Conservation (phyloP, 2,113 vertebrate species). For the Microtus richardsoni region DNA sequence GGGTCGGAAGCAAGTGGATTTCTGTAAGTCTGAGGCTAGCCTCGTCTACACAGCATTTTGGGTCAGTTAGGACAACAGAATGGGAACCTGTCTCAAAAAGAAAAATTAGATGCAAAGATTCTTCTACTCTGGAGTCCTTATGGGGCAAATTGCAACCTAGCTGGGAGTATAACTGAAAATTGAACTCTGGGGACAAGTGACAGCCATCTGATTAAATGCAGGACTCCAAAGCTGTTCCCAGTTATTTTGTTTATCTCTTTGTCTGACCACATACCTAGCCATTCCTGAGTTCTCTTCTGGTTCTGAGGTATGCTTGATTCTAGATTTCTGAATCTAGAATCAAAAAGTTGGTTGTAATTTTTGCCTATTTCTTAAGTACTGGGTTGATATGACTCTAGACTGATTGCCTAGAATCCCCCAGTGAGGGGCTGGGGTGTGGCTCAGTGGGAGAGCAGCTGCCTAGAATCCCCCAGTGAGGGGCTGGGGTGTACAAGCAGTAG, state of each 20-base stretch:
- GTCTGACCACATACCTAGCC: background rate
- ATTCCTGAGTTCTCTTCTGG: background rate
- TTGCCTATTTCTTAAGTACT: background rate
- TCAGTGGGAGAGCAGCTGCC: too few relatives aligned
- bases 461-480: background rate
- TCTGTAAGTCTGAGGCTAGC: background rate
- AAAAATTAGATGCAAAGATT: background rate
- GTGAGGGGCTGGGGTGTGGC: too few relatives aligned
- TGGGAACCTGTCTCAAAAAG: background rate
- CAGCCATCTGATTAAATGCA: background rate
- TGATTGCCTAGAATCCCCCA: too few relatives aligned
- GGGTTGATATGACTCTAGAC: too few relatives aligned
- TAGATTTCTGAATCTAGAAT: background rate
- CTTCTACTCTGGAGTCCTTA: background rate
- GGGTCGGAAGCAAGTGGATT: background rate
- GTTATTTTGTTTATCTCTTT: background rate
- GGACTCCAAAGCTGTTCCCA: background rate
- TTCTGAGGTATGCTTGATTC: background rate
- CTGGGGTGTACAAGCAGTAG: too few relatives aligned
- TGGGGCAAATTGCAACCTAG: background rate
- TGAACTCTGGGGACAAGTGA: background rate
- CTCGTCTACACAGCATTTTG: background rate
- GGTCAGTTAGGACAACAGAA: background rate
- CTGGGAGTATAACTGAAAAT: background rate
- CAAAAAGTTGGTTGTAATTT: too few relatives aligned